Conservation (phyloP, 1,140 invertebrate genomes). For the Philotrypesis tridentata region DNA sequence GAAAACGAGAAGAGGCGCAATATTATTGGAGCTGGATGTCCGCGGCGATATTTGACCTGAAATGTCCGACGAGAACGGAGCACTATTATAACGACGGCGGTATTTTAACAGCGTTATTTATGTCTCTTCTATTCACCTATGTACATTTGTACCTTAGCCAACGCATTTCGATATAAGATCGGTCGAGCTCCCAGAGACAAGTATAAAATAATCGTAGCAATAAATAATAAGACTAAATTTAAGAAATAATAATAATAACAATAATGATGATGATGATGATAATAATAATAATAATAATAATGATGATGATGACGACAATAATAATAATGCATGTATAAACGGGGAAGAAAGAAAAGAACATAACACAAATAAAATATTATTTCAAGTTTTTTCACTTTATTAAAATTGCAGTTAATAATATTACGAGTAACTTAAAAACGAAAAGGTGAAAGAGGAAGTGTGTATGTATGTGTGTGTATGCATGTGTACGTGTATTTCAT, state of each 20-base stretch:
- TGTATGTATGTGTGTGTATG: background rate
- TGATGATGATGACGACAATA: conserved; percentile 14
- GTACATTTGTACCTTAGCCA: conserved; percentile 74
- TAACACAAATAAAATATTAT: conserved; percentile 42
- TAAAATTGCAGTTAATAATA: conserved; percentile 39
- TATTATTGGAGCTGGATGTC: too few species aligned
- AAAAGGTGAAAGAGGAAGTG: conserved; percentile 23
- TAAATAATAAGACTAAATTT: too few species aligned
- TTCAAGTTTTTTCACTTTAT: conserved; percentile 41
- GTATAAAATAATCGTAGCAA: conserved; percentile 8
- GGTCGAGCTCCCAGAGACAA: conserved; percentile 60
- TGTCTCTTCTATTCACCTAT: conserved; percentile 61
- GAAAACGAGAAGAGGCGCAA: background rate
- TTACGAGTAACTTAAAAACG: conserved; percentile 41
- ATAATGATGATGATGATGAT: background rate
- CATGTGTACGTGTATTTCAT: background rate
- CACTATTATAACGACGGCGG: conserved; percentile 40
- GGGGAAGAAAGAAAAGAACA: conserved; percentile 31
- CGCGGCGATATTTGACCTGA: background rate
- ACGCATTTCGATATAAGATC: conserved; percentile 63
- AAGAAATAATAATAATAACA: background rate
- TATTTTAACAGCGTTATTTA: conserved; percentile 69
- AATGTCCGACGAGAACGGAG: conserved; percentile 28
- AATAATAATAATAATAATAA: conserved; percentile 9
- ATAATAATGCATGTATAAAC: background rate